phyloP scores from a whole-genome alignment of 1,140 invertebrate species.

The Varroa destructor region DNA sequence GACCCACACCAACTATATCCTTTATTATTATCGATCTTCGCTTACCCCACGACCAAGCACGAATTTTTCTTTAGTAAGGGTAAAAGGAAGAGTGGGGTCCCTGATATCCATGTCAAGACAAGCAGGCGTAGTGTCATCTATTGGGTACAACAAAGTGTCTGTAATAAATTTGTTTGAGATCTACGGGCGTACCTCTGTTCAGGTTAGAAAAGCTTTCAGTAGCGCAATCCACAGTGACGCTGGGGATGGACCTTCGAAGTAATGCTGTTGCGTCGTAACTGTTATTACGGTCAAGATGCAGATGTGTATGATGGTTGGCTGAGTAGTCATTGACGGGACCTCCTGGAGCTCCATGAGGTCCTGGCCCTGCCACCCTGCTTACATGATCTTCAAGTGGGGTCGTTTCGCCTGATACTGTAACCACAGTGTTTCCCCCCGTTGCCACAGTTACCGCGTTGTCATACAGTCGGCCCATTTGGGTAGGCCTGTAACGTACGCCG shows the following conservation, averaged over 20 bases:
- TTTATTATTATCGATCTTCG: too few species aligned
- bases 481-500: background rate
- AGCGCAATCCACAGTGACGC: constrained; percentile 27
- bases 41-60: too few species aligned
- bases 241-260: constrained; percentile 28
- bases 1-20: too few species aligned
- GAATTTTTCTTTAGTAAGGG: too few species aligned
- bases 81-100: too few species aligned
- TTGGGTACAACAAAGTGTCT: too few species aligned
- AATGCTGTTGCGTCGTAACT: constrained; percentile 24
- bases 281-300: constrained; percentile 21
- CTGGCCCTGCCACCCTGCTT: background rate
- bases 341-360: background rate
- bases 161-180: too few species aligned
- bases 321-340: constrained; percentile 23
- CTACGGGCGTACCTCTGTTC: background rate
- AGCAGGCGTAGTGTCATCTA: too few species aligned
- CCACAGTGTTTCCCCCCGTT: background rate
- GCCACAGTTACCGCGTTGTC: constrained; percentile 16
- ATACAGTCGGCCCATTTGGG: constrained; percentile 10
- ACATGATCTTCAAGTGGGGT: background rate
- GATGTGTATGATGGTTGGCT: constrained; percentile 21
- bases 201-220: constrained; percentile 21
- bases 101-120: too few species aligned
- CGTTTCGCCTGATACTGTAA: constrained; percentile 4